phyloP scores from a whole-genome alignment of 2,113 vertebrate species.

The Arvicanthis niloticus region DNA sequence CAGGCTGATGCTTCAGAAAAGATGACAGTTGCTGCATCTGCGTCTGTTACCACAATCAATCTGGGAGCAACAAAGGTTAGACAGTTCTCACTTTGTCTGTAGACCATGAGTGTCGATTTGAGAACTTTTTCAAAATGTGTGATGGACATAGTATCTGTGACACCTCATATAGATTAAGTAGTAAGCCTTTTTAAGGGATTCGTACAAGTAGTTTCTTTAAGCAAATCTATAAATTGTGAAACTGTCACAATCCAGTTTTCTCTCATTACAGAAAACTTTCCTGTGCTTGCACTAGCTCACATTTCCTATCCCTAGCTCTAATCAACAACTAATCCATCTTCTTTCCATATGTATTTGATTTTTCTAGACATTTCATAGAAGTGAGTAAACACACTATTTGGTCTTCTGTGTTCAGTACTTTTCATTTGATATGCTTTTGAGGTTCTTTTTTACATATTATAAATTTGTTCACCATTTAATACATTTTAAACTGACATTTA shows the following conservation, averaged over 20 bases:
- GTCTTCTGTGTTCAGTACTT: constrained; percentile 19
- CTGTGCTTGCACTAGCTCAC: background rate
- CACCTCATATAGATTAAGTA: background rate
- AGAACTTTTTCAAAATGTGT: background rate
- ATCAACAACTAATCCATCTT: background rate
- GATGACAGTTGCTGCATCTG: constrained; percentile 90
- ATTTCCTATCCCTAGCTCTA: background rate
- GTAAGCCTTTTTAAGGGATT: constrained; percentile 12
- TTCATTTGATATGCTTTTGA: constrained; percentile 35
- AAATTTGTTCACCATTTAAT: constrained; percentile 24
- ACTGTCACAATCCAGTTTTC: background rate
- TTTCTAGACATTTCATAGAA: constrained; percentile 32
- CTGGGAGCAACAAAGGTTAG: constrained; percentile 98
- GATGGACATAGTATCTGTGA: background rate
- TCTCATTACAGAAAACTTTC: background rate
- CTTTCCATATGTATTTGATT: background rate
- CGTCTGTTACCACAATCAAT: constrained; percentile 95
- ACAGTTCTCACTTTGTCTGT: background rate
- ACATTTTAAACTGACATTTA: constrained; percentile 43
- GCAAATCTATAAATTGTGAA: constrained; percentile 10
- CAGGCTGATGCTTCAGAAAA: constrained; percentile 95
- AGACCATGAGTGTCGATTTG: background rate
- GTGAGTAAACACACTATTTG: background rate
- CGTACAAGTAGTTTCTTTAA: background rate
- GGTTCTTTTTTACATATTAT: background rate